These are phyloP conservation scores for Pristionchus exspectatus DNA, from an alignment of 2,888 invertebrate species.

Conservation along the genomic window DNA sequence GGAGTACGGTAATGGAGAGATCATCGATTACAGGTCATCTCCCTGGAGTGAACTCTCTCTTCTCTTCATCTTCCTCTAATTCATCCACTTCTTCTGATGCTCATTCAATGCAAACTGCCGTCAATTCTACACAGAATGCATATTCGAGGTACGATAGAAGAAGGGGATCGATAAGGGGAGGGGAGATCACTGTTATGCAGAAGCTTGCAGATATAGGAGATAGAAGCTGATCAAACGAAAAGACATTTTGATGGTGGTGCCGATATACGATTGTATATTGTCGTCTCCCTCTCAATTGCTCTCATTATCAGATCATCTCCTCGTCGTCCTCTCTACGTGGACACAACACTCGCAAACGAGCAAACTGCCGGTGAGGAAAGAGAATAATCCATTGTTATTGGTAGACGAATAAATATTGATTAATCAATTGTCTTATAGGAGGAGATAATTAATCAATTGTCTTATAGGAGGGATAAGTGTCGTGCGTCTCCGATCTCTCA, in stretches of 20 bases:
- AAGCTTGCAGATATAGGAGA: neutral
- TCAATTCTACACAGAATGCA: constrained; percentile 11
- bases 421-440: neutral
- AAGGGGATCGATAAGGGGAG: neutral
- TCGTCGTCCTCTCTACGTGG: constrained; percentile 69
- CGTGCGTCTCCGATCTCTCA: constrained; percentile 45
- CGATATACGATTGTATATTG: neutral
- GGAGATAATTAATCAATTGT: neutral
- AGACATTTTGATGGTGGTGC: neutral
- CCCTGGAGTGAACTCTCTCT: constrained; percentile 47
- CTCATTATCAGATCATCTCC: constrained; percentile 57
- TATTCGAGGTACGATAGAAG: constrained; percentile 33
- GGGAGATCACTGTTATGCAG: neutral
- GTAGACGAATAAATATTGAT: neutral
- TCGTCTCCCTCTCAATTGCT: neutral
- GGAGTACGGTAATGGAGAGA: neutral
- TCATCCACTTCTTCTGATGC: constrained; percentile 40
- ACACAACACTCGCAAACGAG: constrained; percentile 69
- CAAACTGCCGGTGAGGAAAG: constrained; percentile 23
- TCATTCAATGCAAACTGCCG: constrained; percentile 11
- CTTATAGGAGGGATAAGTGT: constrained; percentile 13
- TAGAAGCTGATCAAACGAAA: constrained; percentile 7
- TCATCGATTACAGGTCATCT: constrained; percentile 44
- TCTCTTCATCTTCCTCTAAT: constrained; percentile 37
- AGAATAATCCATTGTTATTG: neutral